phyloP scores from a whole-genome alignment of 2,797 vertebrate genomes.

The Knipowitschia caucasica region DNA sequence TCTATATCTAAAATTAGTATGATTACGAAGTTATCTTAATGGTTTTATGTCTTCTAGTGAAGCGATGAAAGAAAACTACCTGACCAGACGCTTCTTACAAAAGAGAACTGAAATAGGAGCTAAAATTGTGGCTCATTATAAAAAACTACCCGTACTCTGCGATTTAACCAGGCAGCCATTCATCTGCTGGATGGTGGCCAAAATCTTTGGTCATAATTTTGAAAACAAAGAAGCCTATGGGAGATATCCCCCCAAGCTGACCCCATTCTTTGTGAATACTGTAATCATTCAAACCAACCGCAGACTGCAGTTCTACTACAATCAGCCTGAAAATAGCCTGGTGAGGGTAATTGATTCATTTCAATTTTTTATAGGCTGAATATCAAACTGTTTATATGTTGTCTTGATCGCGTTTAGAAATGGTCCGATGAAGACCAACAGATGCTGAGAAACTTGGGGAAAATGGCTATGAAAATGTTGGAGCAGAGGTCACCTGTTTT shows the following conservation, averaged over 20 bases:
- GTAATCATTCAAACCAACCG: slow-evolving; percentile 67
- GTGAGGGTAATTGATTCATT: slow-evolving; percentile 23
- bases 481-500: slow-evolving; percentile 46
- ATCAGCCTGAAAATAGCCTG: slow-evolving; percentile 22
- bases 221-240: slow-evolving; percentile 12
- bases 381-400: background rate
- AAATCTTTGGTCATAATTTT: slow-evolving; percentile 45
- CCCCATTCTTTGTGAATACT: slow-evolving; percentile 57
- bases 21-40: background rate
- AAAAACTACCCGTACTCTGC: slow-evolving; percentile 35
- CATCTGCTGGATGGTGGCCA: slow-evolving; percentile 54
- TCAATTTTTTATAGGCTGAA: background rate
- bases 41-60: slow-evolving; percentile 31
- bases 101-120: slow-evolving; percentile 1
- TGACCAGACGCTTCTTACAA: slow-evolving; percentile 56
- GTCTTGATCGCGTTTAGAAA: slow-evolving; percentile 19
- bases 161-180: slow-evolving; percentile 65
- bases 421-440: slow-evolving; percentile 51
- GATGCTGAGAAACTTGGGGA: slow-evolving; percentile 50
- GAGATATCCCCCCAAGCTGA: slow-evolving; percentile 47
- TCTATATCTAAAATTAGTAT: background rate
- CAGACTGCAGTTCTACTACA: slow-evolving; percentile 58
- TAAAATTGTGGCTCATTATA: slow-evolving; percentile 50
- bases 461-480: slow-evolving; percentile 67
- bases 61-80: slow-evolving; percentile 62